A percentile compares a stretch with the other conserved stretches of the same genome.
Conservation (phyloP, 2,113 vertebrate species). For the Chamaetylas fuelleborni region DNA sequence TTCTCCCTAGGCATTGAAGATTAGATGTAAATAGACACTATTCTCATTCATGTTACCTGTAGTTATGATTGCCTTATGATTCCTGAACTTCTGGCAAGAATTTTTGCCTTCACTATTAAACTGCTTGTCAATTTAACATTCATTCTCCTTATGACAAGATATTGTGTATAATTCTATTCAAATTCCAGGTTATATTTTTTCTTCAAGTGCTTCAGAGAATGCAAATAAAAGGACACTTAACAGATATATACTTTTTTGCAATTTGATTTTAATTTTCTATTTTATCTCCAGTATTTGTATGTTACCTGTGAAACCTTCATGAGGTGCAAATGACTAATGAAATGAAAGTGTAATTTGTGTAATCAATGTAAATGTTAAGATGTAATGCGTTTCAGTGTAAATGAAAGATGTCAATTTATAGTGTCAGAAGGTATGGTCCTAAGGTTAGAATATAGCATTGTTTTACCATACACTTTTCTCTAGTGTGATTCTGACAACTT, state of each 20-base stretch:
- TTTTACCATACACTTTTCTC: background rate
- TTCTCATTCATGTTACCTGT: background rate
- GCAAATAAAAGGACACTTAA: background rate
- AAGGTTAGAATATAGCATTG: background rate
- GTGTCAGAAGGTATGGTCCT: background rate
- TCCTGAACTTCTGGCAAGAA: background rate
- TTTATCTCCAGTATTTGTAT: background rate
- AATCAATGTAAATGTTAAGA: no score
- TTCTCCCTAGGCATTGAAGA: background rate
- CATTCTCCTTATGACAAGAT: background rate
- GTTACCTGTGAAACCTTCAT: background rate
- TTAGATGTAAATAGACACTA: background rate
- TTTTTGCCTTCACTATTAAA: slow-evolving; percentile 3
- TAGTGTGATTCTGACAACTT: no score
- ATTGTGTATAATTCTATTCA: background rate
- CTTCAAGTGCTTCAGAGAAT: background rate
- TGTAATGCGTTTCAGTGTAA: background rate
- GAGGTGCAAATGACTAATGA: background rate
- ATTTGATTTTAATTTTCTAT: background rate
- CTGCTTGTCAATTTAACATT: background rate
- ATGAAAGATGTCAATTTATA: background rate
- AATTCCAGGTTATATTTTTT: background rate
- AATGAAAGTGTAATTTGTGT: no score
- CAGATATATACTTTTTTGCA: background rate
- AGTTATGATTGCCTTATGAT: background rate